Conservation (phyloP, 2,888 invertebrate genomes). For the Lithophane socia region DNA sequence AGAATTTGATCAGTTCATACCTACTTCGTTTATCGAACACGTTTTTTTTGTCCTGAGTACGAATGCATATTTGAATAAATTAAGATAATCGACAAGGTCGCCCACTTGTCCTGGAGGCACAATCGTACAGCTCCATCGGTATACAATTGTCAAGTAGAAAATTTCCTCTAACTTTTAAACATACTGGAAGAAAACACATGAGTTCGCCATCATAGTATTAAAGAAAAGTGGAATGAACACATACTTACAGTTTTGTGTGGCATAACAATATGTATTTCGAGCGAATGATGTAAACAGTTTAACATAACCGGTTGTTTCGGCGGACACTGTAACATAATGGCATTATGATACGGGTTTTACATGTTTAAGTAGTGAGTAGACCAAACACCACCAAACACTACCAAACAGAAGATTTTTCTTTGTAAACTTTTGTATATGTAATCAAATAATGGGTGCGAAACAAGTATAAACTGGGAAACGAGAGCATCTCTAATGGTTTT, state of each 20-base stretch:
- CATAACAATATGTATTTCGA: constrained; percentile 66
- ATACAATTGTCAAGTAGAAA: constrained; percentile 4
- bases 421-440: not conserved
- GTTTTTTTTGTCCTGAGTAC: constrained; percentile 38
- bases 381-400: constrained; percentile 13
- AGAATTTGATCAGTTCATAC: constrained; percentile 27
- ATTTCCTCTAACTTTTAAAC: not conserved
- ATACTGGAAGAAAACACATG: constrained; percentile 2
- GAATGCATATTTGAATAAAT: constrained; percentile 76
- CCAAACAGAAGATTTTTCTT: constrained; percentile 19
- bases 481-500: not conserved
- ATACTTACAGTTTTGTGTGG: constrained; percentile 29
- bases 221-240: constrained; percentile 31
- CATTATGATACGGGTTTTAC: constrained; percentile 68
- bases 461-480: not conserved
- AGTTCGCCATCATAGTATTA: constrained; percentile 9
- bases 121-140: constrained; percentile 18
- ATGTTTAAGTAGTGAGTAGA: constrained; percentile 38
- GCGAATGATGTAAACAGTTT: constrained; percentile 77
- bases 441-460: constrained; percentile 1
- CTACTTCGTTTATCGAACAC: constrained; percentile 23
- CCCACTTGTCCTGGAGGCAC: constrained; percentile 47
- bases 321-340: constrained; percentile 63
- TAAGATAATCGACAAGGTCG: constrained; percentile 78
- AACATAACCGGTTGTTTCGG: constrained; percentile 77